phyloP scores from a whole-genome alignment of 2,797 vertebrate species.

The Arrhamphus sclerolepis region DNA sequence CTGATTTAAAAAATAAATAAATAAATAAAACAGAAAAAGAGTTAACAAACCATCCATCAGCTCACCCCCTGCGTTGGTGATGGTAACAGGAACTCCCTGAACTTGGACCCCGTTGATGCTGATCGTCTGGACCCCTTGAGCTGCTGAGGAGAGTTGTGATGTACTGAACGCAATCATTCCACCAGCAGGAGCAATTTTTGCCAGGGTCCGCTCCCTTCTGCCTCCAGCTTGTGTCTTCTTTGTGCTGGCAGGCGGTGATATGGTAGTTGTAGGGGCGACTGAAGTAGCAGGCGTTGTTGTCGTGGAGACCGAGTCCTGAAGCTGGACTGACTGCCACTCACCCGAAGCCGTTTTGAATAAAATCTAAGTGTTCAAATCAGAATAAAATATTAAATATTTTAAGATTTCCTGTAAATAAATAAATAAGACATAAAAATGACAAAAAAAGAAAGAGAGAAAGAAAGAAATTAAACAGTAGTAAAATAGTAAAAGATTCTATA shows the following conservation, averaged over 20 bases:
- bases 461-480: no score
- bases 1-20: no score
- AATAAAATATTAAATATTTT: neutral
- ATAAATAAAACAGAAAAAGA: neutral
- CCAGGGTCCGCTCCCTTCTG: conserved; percentile 90
- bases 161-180: conserved; percentile 89
- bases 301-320: conserved; percentile 85
- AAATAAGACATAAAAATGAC: no score
- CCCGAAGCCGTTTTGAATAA: conserved; percentile 90
- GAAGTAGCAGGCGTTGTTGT: conserved; percentile 75
- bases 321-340: conserved; percentile 89
- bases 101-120: conserved; percentile 97
- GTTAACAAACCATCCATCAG: no score
- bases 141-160: conserved; percentile 85
- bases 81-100: conserved; percentile 94
- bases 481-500: no score
- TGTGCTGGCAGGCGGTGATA: conserved; percentile 35
- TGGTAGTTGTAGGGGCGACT: conserved; percentile 50
- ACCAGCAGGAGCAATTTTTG: conserved; percentile 93
- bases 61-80: conserved; percentile 94
- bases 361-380: conserved; percentile 73
- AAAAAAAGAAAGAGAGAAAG: no score
- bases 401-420: no score
- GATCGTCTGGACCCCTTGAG: conserved; percentile 95
- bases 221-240: conserved; percentile 72